Evolutionary conservation across 1,140 invertebrate genomes (phyloP), one percentile per base, ranked within the genome.

Genomic region (Campoletis sonorensis): DNA sequence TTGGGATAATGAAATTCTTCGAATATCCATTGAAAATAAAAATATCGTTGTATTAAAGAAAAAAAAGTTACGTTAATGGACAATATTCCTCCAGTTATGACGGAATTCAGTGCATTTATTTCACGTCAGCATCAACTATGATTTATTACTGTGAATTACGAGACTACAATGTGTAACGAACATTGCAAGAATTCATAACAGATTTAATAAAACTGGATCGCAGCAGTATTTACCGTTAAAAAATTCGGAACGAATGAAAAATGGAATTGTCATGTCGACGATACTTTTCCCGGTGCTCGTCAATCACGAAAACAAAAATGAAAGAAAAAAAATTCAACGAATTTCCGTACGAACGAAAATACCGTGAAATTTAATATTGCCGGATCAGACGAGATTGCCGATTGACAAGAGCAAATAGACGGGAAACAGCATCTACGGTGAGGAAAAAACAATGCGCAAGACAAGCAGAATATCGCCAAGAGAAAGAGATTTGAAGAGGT

Each of bases 301-400:
- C 2, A 68, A 27, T 54, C 51, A n/a, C n/a, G 21, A 58, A 58
- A 58, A 58, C 0, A 15, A 15, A n/a, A 26, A 26, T 10, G 10
- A n/a, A 58, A 58, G n/a, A 58, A 2, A 21, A 58, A 58, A 45
- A 73, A 73, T 37, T 73, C 18, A 51, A 18, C 51, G 73, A 27
- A 76, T 37, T 49, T 76, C 33, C 23, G 4, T 75, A 58, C 40
- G 45, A 18, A 27, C 15, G 26, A 18, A 49, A 58, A n/a, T 73
- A 75, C 68, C 33, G 21, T 73, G 45, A 15, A 64, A 13, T 82
- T 82, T 72, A 82, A 79, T 80, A 82, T 80, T 82, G 72, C 45
- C 73, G 81, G 67, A 79, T 81, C 68, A 49, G 76, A 40, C 68
- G 51, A 73, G 79, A 82, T 82, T 61, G 81, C 79, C 51, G 68